phyloP scores from a whole-genome alignment of 2,797 vertebrate species.

The Sebastes reedi region DNA sequence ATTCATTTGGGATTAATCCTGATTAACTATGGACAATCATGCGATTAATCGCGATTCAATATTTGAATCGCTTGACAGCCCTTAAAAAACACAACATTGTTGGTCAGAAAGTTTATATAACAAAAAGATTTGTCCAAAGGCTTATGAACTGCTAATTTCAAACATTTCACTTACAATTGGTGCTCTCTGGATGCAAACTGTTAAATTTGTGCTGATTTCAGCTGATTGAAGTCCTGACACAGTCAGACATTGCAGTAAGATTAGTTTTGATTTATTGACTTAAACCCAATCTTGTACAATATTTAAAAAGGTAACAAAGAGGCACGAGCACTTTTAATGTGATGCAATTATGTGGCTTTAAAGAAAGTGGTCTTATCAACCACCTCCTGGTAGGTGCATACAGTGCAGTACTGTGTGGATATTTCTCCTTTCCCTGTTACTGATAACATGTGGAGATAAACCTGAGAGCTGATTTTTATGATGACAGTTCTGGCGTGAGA shows the following conservation, averaged over 20 bases:
- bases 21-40: too few relatives aligned
- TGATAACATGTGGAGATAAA: slow-evolving; percentile 26
- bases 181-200: background rate
- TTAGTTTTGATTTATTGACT: background rate
- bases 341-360: background rate
- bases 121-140: background rate
- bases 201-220: background rate
- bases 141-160: background rate
- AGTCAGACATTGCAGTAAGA: background rate
- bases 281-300: background rate
- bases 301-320: background rate
- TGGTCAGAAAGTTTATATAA: background rate
- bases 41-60: too few relatives aligned
- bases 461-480: slow-evolving; percentile 8
- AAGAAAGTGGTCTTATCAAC: background rate
- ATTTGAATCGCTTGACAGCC: too few relatives aligned
- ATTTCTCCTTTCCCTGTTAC: background rate
- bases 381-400: background rate
- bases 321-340: background rate
- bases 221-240: background rate
- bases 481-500: slow-evolving; percentile 32
- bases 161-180: background rate
- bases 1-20: too few relatives aligned
- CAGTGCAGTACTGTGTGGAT: background rate
- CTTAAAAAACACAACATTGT: background rate